Conservation (phyloP, 2,113 vertebrate species). For the Callithrix jacchus region DNA sequence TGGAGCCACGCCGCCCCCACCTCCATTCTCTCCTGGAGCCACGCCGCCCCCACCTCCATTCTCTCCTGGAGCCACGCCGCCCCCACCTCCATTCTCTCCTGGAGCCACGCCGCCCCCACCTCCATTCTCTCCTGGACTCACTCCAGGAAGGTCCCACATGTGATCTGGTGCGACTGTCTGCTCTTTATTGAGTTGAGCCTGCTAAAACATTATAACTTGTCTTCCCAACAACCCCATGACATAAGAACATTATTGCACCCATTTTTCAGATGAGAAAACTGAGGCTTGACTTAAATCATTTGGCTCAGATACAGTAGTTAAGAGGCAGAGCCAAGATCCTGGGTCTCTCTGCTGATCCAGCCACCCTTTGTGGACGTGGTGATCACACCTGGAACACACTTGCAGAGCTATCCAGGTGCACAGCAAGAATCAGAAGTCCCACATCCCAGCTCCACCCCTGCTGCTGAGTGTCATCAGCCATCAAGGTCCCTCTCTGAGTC, state of each 20-base stretch:
- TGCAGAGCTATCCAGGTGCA: neutral
- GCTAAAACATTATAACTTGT: accelerated
- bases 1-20: neutral
- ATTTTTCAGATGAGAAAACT: neutral
- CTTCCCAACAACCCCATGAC: accelerated
- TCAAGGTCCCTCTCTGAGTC: neutral
- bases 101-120: neutral
- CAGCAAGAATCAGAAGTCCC: neutral
- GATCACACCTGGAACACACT: accelerated
- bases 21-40: too few species aligned
- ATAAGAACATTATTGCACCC: neutral
- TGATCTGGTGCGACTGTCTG: too few species aligned
- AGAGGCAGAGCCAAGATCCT: neutral
- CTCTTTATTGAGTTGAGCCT: accelerated
- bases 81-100: too few species aligned
- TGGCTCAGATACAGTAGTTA: neutral
- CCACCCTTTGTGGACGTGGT: neutral
- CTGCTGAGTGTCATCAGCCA: neutral
- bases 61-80: neutral
- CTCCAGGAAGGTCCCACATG: neutral
- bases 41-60: too few species aligned
- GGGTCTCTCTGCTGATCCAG: neutral
- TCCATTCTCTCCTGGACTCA: accelerated
- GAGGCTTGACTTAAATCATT: neutral
- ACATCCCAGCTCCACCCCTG: neutral